These are phyloP conservation scores for Colletes gigas DNA, from an alignment of 1,140 invertebrate genomes.

Conservation along the genomic window DNA sequence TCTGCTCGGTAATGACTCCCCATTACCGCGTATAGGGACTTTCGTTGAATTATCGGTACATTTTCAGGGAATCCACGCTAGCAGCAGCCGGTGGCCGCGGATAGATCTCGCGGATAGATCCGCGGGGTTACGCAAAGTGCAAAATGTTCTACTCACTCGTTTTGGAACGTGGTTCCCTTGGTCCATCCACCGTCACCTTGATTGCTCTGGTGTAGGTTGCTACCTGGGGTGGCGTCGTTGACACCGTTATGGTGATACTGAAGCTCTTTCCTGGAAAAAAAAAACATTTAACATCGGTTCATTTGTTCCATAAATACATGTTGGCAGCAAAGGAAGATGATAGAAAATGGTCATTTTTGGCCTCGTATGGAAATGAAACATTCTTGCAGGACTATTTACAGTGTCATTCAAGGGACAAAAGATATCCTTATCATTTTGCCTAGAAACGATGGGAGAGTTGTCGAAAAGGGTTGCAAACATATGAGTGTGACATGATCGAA, in stretches of 20 bases:
- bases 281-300: conserved; percentile 27
- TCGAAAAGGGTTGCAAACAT: no score
- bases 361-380: no score
- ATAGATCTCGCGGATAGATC: conserved; percentile 48
- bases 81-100: conserved; percentile 51
- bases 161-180: conserved; percentile 97
- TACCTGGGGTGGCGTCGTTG: conserved; percentile 95
- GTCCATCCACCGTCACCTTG: conserved; percentile 99
- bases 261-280: conserved; percentile 96
- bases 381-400: no score
- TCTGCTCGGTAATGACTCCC: conserved; percentile 80
- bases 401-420: no score
- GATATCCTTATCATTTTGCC: no score
- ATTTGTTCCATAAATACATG: no score
- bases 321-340: no score
- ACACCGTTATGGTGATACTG: conserved; percentile 96
- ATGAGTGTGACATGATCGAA: no score
- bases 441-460: no score
- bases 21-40: conserved; percentile 78
- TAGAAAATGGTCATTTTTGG: no score
- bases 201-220: conserved; percentile 98
- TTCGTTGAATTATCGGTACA: conserved; percentile 79
- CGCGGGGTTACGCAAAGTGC: conserved; percentile 2
- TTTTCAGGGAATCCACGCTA: conserved; percentile 69
- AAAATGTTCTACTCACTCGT: conserved; percentile 90